These are phyloP conservation scores for Pseudonaja textilis DNA, from an alignment of 2,113 vertebrate species.

Conservation along the genomic window DNA sequence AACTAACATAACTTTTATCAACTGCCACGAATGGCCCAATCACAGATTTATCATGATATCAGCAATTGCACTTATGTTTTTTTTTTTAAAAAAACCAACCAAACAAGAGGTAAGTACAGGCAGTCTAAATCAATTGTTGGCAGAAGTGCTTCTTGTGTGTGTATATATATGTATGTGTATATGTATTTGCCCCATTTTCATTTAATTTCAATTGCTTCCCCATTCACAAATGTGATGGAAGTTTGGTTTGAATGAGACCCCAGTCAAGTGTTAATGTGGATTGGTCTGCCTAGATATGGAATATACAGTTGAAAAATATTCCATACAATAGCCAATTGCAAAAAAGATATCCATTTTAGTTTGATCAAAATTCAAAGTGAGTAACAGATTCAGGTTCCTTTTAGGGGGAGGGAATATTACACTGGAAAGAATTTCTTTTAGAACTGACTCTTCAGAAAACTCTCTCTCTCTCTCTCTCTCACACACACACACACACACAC, in stretches of 20 bases:
- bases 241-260: background rate
- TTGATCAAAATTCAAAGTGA: slow-evolving; percentile 16
- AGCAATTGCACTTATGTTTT: background rate
- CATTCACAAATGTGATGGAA: background rate
- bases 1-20: background rate
- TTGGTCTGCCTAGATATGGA: background rate
- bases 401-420: slow-evolving; percentile 3
- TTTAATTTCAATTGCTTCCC: background rate
- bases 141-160: background rate
- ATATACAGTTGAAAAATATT: background rate
- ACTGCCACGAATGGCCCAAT: background rate
- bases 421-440: slow-evolving; percentile 39
- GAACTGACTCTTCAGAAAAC: slow-evolving; percentile 25
- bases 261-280: background rate
- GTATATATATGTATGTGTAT: background rate
- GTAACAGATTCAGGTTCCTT: background rate
- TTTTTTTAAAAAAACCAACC: background rate
- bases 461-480: no score
- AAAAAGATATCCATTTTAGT: background rate
- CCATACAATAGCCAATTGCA: background rate
- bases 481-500: background rate
- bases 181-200: background rate
- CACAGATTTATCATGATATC: background rate
- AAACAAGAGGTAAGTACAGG: background rate
- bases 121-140: no score